Evolutionary conservation across 2,797 vertebrate genomes (phyloP), one percentile per base, ranked within the genome.

Genomic region (Poeciliopsis turneri): DNA sequence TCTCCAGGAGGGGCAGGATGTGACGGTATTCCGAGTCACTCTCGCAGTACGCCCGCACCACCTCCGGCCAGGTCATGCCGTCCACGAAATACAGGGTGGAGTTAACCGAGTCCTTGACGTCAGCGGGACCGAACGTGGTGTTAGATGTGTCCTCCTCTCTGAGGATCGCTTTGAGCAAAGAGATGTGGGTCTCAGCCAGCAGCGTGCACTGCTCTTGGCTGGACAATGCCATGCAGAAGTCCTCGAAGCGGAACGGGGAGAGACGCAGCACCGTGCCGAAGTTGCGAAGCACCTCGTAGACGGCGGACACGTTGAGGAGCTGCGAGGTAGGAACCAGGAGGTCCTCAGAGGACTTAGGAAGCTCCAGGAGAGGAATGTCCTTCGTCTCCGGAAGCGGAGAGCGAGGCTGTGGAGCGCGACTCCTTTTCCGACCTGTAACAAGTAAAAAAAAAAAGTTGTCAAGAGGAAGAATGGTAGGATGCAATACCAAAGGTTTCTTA

Each of bases 61-160:
- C 97, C 95, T 98, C 98, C 0, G 98, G 97, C 98, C 98, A 99
- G 18, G 98, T 99, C 98, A 99, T 99, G 53, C 97, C 97, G 25
- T 99, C 98, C 77, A 99, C 97, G 91, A 99, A 98, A 88, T 98
- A 99, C 64, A 99, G 94, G 3, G 97, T 98, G 90, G 98, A 99
- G 91, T 99, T 98, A 83, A 98, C 97, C 1, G 97, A 98, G 94
- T 99, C 98, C 94, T 98, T 99, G 89, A 99, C 96, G 82, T 99
- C 98, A 59, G 98, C 96, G 20, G 98, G 98, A 83, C 98, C 97
- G 84, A 99, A 99, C 77, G 97, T 98, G 91, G 98, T 99, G 94
- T 98, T 98, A 83, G 98, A 98, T 61, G 97, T 97, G 93, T 99
- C 98, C 94, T 99, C 98, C 92, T 99, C 98, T 72, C 98, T 96